A percentile compares a stretch with the other conserved stretches of the same genome.
These are phyloP conservation scores for Castor canadensis DNA, from an alignment of 2,113 vertebrate genomes.

Conservation along the genomic window DNA sequence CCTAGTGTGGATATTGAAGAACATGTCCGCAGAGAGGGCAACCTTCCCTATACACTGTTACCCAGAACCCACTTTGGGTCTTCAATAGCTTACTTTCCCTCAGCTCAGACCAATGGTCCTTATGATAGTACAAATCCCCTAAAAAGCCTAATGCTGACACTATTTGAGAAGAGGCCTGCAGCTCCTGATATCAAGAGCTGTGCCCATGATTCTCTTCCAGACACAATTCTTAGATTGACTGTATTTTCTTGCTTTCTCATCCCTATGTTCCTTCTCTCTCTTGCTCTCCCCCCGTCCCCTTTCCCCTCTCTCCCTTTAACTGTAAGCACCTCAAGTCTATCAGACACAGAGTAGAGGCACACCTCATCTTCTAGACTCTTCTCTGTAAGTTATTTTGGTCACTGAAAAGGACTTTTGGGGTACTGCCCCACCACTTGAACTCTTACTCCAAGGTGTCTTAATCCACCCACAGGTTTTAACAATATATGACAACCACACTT, in stretches of 20 bases:
- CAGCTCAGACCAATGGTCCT: background rate
- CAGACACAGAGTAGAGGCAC: background rate
- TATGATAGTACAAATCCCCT: background rate
- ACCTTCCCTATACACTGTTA: background rate
- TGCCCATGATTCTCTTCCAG: background rate
- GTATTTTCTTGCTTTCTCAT: background rate
- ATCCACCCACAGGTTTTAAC: slow-evolving; percentile 1
- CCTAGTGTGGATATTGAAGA: background rate
- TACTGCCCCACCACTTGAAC: background rate
- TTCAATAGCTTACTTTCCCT: background rate
- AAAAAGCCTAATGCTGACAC: background rate
- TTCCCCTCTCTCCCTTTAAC: background rate
- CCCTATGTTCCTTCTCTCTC: too few relatives aligned
- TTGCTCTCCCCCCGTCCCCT: background rate
- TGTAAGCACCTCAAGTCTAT: background rate
- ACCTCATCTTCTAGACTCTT: background rate
- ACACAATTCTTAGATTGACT: background rate
- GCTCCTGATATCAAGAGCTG: background rate
- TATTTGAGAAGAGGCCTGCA: background rate
- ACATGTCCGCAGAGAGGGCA: background rate
- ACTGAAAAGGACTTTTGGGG: background rate
- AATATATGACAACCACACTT: background rate
- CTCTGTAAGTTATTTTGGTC: background rate
- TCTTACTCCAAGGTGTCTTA: background rate
- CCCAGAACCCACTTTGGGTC: background rate